phyloP scores from a whole-genome alignment of 2,113 vertebrate genomes.

The Thalassarche chlororhynchos region DNA sequence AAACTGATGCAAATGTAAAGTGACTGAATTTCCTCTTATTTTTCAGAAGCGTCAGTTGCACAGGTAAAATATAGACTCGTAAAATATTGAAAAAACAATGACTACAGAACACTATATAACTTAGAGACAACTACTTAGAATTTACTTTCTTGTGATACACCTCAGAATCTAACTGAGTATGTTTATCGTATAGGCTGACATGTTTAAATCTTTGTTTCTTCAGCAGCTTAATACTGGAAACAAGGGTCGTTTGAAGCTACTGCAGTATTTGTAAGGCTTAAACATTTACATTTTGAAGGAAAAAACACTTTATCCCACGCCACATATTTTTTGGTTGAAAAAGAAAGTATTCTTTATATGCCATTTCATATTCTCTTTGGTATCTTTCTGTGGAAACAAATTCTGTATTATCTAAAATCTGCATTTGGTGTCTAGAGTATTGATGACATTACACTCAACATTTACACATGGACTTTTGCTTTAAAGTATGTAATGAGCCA shows the following conservation, averaged over 20 bases:
- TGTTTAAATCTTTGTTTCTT: background rate
- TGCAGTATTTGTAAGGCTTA: background rate
- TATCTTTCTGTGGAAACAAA: background rate
- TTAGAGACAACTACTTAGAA: background rate
- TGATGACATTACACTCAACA: no score
- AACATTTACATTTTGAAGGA: background rate
- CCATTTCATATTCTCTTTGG: background rate
- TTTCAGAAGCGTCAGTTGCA: background rate
- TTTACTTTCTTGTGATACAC: background rate
- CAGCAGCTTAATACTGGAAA: background rate
- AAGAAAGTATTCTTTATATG: background rate
- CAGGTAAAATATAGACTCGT: background rate
- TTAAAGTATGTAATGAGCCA: background rate
- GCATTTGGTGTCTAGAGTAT: background rate
- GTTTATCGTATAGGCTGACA: background rate
- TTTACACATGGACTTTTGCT: background rate
- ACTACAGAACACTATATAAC: background rate
- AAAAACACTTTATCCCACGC: background rate
- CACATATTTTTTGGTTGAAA: background rate
- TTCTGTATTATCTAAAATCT: background rate
- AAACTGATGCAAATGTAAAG: background rate
- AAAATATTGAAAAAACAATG: background rate
- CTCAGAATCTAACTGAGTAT: background rate
- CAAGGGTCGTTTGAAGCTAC: background rate
- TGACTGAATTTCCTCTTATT: background rate